A percentile compares a stretch with the other conserved stretches of the same genome.
phyloP scores from a whole-genome alignment of 2,113 vertebrate genomes.

The Nipponia nippon region DNA sequence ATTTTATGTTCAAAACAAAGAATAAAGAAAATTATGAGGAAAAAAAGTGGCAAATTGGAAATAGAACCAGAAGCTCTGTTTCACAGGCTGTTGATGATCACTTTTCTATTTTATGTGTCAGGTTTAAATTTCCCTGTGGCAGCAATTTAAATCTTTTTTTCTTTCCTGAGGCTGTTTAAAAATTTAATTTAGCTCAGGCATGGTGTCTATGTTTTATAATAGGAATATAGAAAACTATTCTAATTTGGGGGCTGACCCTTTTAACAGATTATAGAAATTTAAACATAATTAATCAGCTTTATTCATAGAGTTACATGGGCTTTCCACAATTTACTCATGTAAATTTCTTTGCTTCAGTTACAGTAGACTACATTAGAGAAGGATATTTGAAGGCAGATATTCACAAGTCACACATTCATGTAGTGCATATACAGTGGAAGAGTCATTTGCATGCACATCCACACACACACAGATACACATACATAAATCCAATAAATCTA shows the following conservation, averaged over 20 bases:
- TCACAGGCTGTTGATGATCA: constrained; percentile 52
- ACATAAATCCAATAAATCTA: constrained; percentile 41
- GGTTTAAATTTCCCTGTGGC: constrained; percentile 63
- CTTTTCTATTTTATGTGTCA: constrained; percentile 65
- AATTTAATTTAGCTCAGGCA: constrained; percentile 70
- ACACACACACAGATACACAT: constrained; percentile 15
- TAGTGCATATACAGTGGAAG: not conserved
- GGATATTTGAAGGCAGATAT: constrained; percentile 60
- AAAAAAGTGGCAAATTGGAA: constrained; percentile 28
- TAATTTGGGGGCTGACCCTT: constrained; percentile 76
- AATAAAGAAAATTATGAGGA: not conserved
- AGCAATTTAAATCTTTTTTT: constrained; percentile 76
- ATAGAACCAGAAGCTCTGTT: constrained; percentile 6
- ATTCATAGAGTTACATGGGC: constrained; percentile 68
- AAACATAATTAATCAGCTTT: constrained; percentile 77
- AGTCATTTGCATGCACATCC: constrained; percentile 43
- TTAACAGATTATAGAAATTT: constrained; percentile 78
- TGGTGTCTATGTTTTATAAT: constrained; percentile 66
- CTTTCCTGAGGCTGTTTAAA: constrained; percentile 72
- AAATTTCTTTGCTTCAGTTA: constrained; percentile 67
- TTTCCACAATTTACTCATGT: constrained; percentile 71
- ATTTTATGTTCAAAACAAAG: constrained; percentile 42
- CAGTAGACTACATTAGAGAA: constrained; percentile 38
- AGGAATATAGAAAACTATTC: constrained; percentile 68
- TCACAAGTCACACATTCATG: constrained; percentile 41